Conservation (phyloP, 2,797 vertebrate genomes). For the Orientallactaga sibirica region DNA sequence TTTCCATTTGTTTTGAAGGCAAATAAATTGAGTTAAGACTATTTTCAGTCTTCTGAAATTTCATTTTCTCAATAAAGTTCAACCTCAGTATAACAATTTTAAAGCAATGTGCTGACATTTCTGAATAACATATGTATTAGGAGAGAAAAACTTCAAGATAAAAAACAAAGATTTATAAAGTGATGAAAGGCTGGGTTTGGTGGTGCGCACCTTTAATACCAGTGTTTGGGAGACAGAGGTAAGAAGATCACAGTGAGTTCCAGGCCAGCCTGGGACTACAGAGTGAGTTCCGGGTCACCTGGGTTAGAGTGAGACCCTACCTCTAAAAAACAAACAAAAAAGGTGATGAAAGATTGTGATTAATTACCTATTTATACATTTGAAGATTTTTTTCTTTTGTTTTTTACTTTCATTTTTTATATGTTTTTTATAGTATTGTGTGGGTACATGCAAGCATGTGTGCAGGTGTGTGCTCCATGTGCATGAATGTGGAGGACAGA, state of each 20-base stretch:
- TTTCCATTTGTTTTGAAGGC: conserved; percentile 76
- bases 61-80: conserved; percentile 68
- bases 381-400: background rate
- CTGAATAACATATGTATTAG: background rate
- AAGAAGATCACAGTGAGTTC: no score
- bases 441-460: no score
- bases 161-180: background rate
- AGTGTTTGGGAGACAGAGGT: no score
- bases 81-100: background rate
- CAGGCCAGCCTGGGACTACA: no score
- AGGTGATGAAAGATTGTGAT: background rate
- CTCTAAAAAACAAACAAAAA: background rate
- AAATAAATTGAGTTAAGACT: conserved; percentile 70
- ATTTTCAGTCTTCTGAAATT: conserved; percentile 68
- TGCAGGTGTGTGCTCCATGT: no score
- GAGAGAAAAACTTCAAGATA: background rate
- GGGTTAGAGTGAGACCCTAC: no score
- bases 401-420: background rate
- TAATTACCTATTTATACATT: background rate
- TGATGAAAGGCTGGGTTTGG: no score
- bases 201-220: no score
- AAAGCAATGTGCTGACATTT: conserved; percentile 21
- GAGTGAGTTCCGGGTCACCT: no score
- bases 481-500: no score
- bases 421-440: no score